Evolutionary conservation across 2,888 invertebrate species (phyloP), one percentile per base, ranked within the genome.

Genomic region (Sinopyrophorus schimmeli): DNA sequence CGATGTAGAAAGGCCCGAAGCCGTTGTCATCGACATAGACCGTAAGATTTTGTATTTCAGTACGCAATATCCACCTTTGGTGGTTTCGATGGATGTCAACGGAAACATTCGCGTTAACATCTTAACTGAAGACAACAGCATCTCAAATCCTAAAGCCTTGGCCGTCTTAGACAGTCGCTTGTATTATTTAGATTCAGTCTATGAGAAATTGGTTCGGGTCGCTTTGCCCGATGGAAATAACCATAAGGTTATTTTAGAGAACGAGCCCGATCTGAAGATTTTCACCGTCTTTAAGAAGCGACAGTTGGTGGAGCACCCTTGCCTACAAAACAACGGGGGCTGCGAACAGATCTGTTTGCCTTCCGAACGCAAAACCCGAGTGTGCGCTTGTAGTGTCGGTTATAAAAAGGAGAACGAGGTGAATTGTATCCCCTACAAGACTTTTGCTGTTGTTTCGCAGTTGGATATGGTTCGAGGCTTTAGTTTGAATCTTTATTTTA

Each of bases 301-400:
- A 18, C 82, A 85, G 53, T 82, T 81, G 64, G 80, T 84, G 28
- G 86, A 87, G 54, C 95, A 96, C 73, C 92, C 93, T 0, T 95
- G 96, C 69, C 76, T 87, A 27, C 79, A 77, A 17, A 86, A 82
- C 59, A 96, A 97, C 64, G 98, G 97, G 0, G 92, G 89, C 1
- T 99, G 99, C 72, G 89, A 89, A 53, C 98, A 99, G 61, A 80
- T 99, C 18, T 99, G 99, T 70, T 80, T 99, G 11, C 96, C 97
- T 0, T 80, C 83, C 4, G 83, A 85, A n/a, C 82, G 82, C 1
- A 83, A 85, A 0, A 82, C 86, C 0, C 76, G 89, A 24, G 81
- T 83, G 0, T 99, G 99, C 68, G 84, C 87, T 2, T 99, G 99
- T 66, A 89, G 93, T 17, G 83, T 93, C 30, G 98, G 97, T 0